phyloP scores from a whole-genome alignment of 2,113 vertebrate genomes.

The Seriola quinqueradiata region DNA sequence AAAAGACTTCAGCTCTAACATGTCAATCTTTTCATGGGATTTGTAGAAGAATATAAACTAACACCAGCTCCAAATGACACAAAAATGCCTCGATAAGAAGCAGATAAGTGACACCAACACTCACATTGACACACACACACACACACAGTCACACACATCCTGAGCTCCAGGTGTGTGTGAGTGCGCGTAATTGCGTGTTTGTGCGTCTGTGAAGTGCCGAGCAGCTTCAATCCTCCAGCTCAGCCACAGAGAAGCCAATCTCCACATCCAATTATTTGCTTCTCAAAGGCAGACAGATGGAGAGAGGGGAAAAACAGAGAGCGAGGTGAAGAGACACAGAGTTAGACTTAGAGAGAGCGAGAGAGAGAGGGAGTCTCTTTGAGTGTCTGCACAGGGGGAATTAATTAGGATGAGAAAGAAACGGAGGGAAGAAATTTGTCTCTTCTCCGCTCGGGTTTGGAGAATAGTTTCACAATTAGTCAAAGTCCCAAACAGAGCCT shows the following conservation, averaged over 20 bases:
- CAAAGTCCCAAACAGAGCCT: constrained; percentile 72
- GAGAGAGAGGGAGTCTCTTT: constrained; percentile 59
- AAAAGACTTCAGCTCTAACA: background rate
- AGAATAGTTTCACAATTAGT: constrained; percentile 75
- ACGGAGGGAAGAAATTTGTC: constrained; percentile 58
- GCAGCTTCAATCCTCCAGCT: constrained; percentile 66
- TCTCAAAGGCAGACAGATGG: constrained; percentile 81
- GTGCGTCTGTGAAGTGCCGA: constrained; percentile 35
- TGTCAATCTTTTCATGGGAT: background rate
- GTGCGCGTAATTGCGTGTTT: constrained; percentile 27
- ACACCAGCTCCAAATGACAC: background rate
- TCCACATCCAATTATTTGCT: constrained; percentile 81
- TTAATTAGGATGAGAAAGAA: constrained; percentile 78
- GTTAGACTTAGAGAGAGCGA: constrained; percentile 18
- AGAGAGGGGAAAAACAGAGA: constrained; percentile 46
- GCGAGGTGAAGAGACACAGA: constrained; percentile 50
- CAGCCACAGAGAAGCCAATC: constrained; percentile 75
- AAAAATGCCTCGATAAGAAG: background rate
- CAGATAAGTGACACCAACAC: constrained; percentile 3
- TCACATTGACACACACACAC: constrained; percentile 1
- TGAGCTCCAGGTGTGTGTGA: constrained; percentile 54
- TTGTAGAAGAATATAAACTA: background rate
- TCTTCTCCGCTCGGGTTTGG: constrained; percentile 54
- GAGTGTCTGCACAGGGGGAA: constrained; percentile 68
- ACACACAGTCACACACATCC: constrained; percentile 15